These are phyloP conservation scores for Herpailurus yagouaroundi DNA, from an alignment of 2,113 vertebrate genomes.

Conservation along the genomic window DNA sequence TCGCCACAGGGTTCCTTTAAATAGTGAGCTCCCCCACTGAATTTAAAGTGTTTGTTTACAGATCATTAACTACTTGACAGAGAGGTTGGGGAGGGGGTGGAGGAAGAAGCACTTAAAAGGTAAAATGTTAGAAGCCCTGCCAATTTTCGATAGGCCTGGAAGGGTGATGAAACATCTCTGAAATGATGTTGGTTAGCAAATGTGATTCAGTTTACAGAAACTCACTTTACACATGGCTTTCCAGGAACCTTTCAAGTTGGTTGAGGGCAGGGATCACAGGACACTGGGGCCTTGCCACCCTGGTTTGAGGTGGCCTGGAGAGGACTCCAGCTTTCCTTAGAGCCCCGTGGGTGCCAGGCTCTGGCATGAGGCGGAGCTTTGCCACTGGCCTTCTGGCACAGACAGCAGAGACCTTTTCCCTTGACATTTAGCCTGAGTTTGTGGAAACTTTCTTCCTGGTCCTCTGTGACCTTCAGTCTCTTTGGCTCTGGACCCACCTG, in stretches of 20 bases:
- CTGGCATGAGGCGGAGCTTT: not conserved
- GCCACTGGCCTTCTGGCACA: slow-evolving; percentile 52
- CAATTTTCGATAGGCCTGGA: slow-evolving; percentile 61
- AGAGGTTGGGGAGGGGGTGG: slow-evolving; percentile 57
- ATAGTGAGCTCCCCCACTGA: slow-evolving; percentile 77
- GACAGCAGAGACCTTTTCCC: slow-evolving; percentile 65
- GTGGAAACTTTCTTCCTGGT: slow-evolving; percentile 73
- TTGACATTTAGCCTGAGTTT: slow-evolving; percentile 76
- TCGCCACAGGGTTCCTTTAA: slow-evolving; percentile 76
- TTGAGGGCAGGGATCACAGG: not conserved
- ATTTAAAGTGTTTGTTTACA: slow-evolving; percentile 83
- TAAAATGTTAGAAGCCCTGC: slow-evolving; percentile 74
- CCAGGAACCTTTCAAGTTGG: slow-evolving; percentile 41
- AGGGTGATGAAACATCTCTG: slow-evolving; percentile 65
- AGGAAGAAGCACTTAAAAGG: slow-evolving; percentile 73
- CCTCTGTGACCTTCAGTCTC: slow-evolving; percentile 73
- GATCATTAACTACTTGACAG: slow-evolving; percentile 79
- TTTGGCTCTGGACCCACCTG: slow-evolving; percentile 44
- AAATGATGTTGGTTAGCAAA: slow-evolving; percentile 41
- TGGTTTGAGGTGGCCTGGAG: not conserved
- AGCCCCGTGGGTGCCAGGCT: not conserved
- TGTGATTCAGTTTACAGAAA: slow-evolving; percentile 63
- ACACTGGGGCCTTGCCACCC: not conserved
- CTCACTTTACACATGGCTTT: slow-evolving; percentile 57
- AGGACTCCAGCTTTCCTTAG: not conserved